A percentile compares a stretch with the other conserved stretches of the same genome.
Evolutionary conservation across 1,140 invertebrate species (phyloP).

Genomic region (Campodea augens): DNA sequence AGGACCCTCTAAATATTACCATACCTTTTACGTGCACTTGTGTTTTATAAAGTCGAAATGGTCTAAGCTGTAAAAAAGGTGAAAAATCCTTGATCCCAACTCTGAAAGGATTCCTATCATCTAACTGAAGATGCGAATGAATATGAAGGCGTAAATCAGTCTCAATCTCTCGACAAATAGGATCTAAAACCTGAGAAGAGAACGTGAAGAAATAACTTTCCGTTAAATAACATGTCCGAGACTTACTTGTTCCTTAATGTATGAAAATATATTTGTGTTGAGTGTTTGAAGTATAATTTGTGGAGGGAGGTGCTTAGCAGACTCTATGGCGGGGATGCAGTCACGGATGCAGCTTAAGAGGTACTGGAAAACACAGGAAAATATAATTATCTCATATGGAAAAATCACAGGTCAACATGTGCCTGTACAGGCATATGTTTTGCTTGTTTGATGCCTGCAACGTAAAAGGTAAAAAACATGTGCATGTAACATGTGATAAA

Average conservation of each 20-base stretch:
- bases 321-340: slow-evolving; percentile 26
- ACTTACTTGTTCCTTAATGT: no score
- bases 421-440: no score
- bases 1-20: background rate
- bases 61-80: slow-evolving; percentile 31
- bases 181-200: slow-evolving; percentile 29
- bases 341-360: slow-evolving; percentile 43
- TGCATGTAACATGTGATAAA: no score
- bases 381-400: slow-evolving; percentile 8
- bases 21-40: slow-evolving; percentile 19
- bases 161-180: slow-evolving; percentile 69
- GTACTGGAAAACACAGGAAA: slow-evolving; percentile 30
- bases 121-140: slow-evolving; percentile 71
- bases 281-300: no score
- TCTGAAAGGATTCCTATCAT: slow-evolving; percentile 54
- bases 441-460: no score
- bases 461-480: no score
- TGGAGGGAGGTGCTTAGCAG: slow-evolving; percentile 22
- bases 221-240: no score
- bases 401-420: no score
- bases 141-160: slow-evolving; percentile 74
- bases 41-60: slow-evolving; percentile 25
- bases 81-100: slow-evolving; percentile 30
- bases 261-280: no score
- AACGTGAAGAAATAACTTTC: no score